Conservation (phyloP, 2,888 invertebrate species). For the Thereva nobilitata region DNA sequence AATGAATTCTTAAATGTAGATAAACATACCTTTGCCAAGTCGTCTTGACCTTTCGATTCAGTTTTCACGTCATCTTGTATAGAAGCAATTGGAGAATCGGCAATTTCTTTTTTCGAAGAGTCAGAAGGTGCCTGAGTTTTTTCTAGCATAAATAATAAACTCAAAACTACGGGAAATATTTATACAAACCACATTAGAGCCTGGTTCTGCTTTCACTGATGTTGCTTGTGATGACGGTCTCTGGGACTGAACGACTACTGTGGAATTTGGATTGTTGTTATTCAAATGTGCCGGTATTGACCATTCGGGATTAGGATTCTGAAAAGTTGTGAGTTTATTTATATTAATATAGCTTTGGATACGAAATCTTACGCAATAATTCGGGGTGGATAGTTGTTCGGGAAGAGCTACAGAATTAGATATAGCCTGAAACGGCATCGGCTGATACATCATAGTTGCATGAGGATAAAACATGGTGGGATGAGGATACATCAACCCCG, state of each 20-base stretch:
- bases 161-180: background rate
- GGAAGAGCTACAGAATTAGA: slow-evolving; percentile 39
- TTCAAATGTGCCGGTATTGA: slow-evolving; percentile 17
- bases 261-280: slow-evolving; percentile 6
- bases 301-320: slow-evolving; percentile 23
- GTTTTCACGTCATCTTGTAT: slow-evolving; percentile 48
- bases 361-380: slow-evolving; percentile 8
- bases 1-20: no score
- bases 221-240: slow-evolving; percentile 52
- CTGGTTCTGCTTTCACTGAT: slow-evolving; percentile 54
- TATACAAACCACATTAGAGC: slow-evolving; percentile 52
- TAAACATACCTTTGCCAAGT: slow-evolving; percentile 13
- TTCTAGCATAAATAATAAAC: background rate
- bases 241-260: slow-evolving; percentile 24
- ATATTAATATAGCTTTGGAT: background rate
- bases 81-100: slow-evolving; percentile 58
- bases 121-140: slow-evolving; percentile 61
- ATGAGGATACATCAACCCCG: slow-evolving; percentile 65
- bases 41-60: slow-evolving; percentile 40
- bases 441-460: slow-evolving; percentile 67
- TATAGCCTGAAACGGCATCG: slow-evolving; percentile 60
- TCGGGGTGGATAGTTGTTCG: background rate
- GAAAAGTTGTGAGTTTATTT: background rate
- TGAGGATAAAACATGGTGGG: slow-evolving; percentile 62
- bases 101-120: slow-evolving; percentile 62